Percentiles rank a stretch among this genome's conserved stretches.
phyloP scores from a whole-genome alignment of 2,797 vertebrate genomes.

The Paratrypauchen microcephalus region DNA sequence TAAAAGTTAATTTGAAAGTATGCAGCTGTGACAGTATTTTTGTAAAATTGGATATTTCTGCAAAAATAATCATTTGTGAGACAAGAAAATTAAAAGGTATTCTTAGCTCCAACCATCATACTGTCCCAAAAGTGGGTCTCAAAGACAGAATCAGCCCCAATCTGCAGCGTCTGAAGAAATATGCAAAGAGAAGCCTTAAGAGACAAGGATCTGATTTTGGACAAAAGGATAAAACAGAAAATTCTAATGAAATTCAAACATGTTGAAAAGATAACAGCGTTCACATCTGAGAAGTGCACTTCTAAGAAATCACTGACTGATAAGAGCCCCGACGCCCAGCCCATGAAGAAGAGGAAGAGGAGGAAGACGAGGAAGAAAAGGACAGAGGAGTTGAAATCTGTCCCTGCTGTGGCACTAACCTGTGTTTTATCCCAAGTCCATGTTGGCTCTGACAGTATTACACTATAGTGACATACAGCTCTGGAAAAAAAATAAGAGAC shows the following conservation, averaged over 20 bases:
- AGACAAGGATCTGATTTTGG: neutral
- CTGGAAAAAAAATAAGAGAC: too few relatives aligned
- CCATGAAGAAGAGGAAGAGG: neutral
- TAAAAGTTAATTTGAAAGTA: neutral
- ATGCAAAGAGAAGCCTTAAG: constrained; percentile 2
- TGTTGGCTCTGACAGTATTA: neutral
- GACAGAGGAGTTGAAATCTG: constrained; percentile 4
- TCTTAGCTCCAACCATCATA: neutral
- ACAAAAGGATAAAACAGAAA: neutral
- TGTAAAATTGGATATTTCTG: neutral
- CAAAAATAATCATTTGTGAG: neutral
- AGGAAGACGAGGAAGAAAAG: neutral
- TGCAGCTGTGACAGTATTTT: neutral
- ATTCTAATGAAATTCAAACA: constrained; percentile 16
- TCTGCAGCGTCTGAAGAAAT: constrained; percentile 6
- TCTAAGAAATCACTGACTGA: constrained; percentile 22
- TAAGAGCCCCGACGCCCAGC: constrained; percentile 25
- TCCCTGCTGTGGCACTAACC: constrained; percentile 5
- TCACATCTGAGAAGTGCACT: constrained; percentile 20
- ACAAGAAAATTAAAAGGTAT: neutral
- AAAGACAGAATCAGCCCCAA: constrained; percentile 4
- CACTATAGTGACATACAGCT: neutral
- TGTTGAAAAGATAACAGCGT: constrained; percentile 23
- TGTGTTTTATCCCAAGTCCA: neutral
- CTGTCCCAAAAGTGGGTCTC: neutral